phyloP scores from a whole-genome alignment of 2,797 vertebrate genomes.

The Sternarchorhynchus goeldii region DNA sequence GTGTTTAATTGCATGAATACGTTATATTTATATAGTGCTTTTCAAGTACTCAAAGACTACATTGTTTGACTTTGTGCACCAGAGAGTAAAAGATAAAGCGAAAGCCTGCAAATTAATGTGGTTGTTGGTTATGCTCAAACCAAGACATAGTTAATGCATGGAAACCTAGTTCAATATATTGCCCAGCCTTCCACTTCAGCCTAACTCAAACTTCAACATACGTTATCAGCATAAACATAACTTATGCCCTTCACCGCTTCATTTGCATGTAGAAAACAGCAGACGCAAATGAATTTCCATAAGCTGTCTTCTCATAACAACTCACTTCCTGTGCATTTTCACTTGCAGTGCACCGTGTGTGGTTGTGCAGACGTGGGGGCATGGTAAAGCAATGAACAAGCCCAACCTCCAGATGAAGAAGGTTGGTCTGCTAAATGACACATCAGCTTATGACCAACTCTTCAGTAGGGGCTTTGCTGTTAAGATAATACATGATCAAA shows the following conservation, averaged over 20 bases:
- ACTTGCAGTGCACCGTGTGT: conserved; percentile 44
- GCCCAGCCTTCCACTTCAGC: neutral
- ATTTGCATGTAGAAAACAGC: conserved; percentile 52
- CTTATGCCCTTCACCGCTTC: conserved; percentile 14
- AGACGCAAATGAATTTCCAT: conserved; percentile 50
- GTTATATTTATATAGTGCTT: too few relatives aligned
- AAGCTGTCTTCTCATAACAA: conserved; percentile 51
- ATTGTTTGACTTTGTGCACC: too few relatives aligned
- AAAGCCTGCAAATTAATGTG: too few relatives aligned
- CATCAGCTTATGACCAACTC: neutral
- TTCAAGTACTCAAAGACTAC: too few relatives aligned
- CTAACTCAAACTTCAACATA: neutral
- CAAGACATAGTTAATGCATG: too few relatives aligned
- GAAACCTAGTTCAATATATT: neutral
- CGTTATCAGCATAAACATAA: conserved; percentile 30
- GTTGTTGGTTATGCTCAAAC: neutral
- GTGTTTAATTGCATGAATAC: too few relatives aligned
- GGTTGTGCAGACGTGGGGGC: conserved; percentile 54
- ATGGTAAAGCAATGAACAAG: conserved; percentile 38
- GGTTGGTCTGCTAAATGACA: neutral
- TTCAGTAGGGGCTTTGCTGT: neutral
- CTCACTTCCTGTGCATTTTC: conserved; percentile 57
- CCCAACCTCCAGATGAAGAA: conserved; percentile 2
- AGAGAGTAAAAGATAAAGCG: neutral
- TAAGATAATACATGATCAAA: neutral